Conservation (phyloP, 2,797 vertebrate species). For the Ctenochaetus hawaiiensis region DNA sequence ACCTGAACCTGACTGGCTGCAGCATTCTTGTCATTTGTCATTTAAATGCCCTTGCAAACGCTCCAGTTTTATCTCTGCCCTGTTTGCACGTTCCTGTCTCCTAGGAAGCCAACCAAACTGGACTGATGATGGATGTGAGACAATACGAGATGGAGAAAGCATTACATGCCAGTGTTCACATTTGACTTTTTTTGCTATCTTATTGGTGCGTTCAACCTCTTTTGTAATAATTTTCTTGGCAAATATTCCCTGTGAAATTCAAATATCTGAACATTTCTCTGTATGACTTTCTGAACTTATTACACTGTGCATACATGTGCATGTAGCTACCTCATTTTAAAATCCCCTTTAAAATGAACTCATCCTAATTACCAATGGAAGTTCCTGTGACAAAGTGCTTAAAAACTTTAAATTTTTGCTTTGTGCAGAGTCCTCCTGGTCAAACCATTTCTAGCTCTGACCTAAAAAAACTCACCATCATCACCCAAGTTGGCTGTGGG, state of each 20-base stretch:
- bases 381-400: neutral
- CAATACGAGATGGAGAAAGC: fast-evolving
- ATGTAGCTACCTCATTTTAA: too few species aligned
- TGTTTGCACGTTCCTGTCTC: neutral
- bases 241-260: neutral
- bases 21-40: neutral
- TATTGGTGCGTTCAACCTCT: slow-evolving; percentile 69
- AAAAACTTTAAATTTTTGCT: neutral
- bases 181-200: slow-evolving; percentile 84
- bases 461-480: slow-evolving; percentile 72
- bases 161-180: slow-evolving; percentile 76
- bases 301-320: neutral
- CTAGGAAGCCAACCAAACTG: slow-evolving; percentile 73
- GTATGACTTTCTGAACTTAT: neutral
- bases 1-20: neutral
- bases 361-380: neutral
- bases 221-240: neutral
- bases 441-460: slow-evolving; percentile 53
- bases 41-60: neutral
- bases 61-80: neutral
- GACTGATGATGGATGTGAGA: slow-evolving; percentile 73
- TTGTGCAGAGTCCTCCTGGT: slow-evolving; percentile 59
- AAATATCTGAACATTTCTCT: neutral
- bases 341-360: neutral
- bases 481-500: slow-evolving; percentile 81